Evolutionary conservation across 2,888 invertebrate genomes (phyloP), one percentile per base, ranked within the genome.

Genomic region (Pilophorus perplexus): DNA sequence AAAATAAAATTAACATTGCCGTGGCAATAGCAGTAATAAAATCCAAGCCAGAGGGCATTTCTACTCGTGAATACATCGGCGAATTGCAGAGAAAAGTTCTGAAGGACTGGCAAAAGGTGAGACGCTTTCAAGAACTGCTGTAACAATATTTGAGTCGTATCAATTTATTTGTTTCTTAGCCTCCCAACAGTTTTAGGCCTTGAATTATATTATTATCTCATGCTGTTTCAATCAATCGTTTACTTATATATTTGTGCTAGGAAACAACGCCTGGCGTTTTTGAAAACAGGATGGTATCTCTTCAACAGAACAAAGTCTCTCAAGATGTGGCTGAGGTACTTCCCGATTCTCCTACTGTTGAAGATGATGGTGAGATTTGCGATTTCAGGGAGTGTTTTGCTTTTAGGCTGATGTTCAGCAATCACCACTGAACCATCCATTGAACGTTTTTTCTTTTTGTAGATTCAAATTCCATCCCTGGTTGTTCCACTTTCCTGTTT

Each of bases 1-100:
- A 52, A 12, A 52, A 64, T 37, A 64, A 52, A 64, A 25, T 64
- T 16, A 50, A 52, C 52, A 27, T 64, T n/a, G 64, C 52, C 5
- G 52, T 38, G 6, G 64, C 64, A 18, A 52, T 64, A 16, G 64
- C 64, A 16, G 52, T 52, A 2, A 2, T 64, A 8, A 37, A 16
- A 27, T 25, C 37, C n/a, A 64, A 64, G 28, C 64, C 64, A n/a
- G 25, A 38, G 6, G 18, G 22, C 25, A 16, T 64, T 14, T 1
- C 38, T 14, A 38, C 40, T 14, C 16, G 14, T 14, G 25, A 23
- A 2, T 52, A 64, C 25, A 44, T 38, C 1, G 37, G 18, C 6
- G 40, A 64, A 8, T 1, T 64, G n/a, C 64, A 64, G 27, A 38
- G 38, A 10, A n/a, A 8, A 22, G 2, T 50, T 22, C 37, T 64